Conservation (phyloP, 1,140 invertebrate genomes). For the Acromyrmex charruanus region DNA sequence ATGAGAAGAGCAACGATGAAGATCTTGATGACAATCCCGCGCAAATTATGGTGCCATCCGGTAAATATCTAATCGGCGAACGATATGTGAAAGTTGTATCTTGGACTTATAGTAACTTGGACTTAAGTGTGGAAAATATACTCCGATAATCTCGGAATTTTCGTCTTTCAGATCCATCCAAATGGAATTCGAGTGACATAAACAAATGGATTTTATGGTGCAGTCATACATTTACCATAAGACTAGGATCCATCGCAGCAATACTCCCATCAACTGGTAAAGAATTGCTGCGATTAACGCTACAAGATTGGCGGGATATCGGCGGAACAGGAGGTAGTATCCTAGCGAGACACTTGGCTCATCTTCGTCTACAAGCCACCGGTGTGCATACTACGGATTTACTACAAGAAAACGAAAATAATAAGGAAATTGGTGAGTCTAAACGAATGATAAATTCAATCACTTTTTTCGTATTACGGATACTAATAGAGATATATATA, state of each 20-base stretch:
- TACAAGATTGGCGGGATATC: conserved; percentile 72
- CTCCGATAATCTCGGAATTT: neutral
- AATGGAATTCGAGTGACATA: conserved; percentile 89
- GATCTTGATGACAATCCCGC: conserved; percentile 36
- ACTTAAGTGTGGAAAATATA: neutral
- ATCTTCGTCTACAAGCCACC: conserved; percentile 80
- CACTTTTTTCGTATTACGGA: neutral
- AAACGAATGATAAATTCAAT: neutral
- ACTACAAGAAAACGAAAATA: conserved; percentile 73
- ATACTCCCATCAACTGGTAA: conserved; percentile 88
- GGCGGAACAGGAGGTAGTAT: conserved; percentile 67
- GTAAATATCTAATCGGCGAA: conserved; percentile 64
- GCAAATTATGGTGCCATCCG: conserved; percentile 78
- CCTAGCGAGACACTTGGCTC: conserved; percentile 80
- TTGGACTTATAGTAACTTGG: neutral
- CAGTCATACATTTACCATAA: conserved; percentile 88
- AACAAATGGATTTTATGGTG: conserved; percentile 90
- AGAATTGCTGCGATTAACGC: conserved; percentile 87
- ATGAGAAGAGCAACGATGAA: conserved; percentile 35
- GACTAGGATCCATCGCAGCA: conserved; percentile 85
- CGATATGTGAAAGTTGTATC: neutral
- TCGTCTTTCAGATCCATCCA: conserved; percentile 87
- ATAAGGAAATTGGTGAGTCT: conserved; percentile 73
- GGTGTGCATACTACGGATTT: conserved; percentile 77
- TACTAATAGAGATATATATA: too few relatives aligned